Percentiles rank a stretch among this genome's conserved stretches.
These are phyloP conservation scores for Papilio polytes DNA, from an alignment of 1,140 invertebrate genomes.

Conservation along the genomic window DNA sequence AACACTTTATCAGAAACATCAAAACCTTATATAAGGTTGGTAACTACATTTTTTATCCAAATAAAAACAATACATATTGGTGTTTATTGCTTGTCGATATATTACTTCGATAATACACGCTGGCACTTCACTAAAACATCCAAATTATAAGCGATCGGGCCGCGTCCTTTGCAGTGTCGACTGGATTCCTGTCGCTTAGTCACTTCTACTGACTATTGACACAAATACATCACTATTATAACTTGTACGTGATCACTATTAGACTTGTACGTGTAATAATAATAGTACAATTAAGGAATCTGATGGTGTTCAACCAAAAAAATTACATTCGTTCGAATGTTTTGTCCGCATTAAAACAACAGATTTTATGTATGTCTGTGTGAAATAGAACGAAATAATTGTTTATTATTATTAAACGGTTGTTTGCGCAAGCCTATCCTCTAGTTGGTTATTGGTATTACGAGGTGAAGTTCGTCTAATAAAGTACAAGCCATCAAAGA, in stretches of 20 bases:
- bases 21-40: not conserved
- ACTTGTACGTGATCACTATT: not conserved
- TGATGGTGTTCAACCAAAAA: no score
- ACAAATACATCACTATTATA: not conserved
- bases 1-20: not conserved
- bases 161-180: constrained; percentile 9
- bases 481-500: no score
- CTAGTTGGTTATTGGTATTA: no score
- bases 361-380: no score
- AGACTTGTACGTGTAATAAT: not conserved
- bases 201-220: not conserved
- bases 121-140: constrained; percentile 10
- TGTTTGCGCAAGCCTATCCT: no score
- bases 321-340: no score
- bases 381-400: no score
- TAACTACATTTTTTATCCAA: not conserved
- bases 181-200: constrained; percentile 15
- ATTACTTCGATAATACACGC: not conserved
- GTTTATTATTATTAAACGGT: no score
- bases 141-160: constrained; percentile 13
- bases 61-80: not conserved
- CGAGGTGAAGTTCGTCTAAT: no score
- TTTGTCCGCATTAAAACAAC: no score
- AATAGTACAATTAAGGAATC: no score
- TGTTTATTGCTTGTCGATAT: not conserved